phyloP scores from a whole-genome alignment of 2,797 vertebrate genomes.

The Steatocranus sp. region DNA sequence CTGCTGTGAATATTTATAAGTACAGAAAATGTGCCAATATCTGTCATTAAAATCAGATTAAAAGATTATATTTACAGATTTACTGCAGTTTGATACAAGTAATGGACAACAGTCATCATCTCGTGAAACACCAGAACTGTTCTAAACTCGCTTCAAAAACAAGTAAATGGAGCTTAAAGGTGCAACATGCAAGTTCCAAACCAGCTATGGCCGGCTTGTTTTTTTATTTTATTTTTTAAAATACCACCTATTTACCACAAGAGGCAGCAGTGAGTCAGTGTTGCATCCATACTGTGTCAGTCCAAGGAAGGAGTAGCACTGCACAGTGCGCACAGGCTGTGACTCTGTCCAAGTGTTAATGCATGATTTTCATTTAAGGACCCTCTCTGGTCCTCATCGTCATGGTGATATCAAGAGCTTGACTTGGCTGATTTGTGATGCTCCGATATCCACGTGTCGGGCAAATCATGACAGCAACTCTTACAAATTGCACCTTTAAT shows the following conservation, averaged over 20 bases:
- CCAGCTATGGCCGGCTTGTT: not conserved
- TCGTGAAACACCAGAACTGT: not conserved
- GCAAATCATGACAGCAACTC: not conserved
- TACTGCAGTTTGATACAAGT: not conserved
- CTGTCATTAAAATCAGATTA: not conserved
- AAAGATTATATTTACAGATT: not conserved
- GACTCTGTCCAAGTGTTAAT: not conserved
- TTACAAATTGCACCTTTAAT: not conserved
- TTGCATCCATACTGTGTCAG: not conserved
- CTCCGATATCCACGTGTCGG: not conserved
- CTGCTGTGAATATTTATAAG: not conserved
- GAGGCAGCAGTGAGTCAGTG: not conserved
- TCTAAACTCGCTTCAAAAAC: not conserved
- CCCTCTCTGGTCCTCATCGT: not conserved
- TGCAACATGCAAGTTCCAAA: not conserved
- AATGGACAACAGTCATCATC: not conserved
- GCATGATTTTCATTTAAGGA: not conserved
- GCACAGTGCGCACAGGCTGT: not conserved
- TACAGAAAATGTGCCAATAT: not conserved
- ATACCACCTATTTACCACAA: not conserved
- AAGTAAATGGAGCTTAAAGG: not conserved
- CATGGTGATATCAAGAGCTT: not conserved
- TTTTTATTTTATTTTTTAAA: not conserved
- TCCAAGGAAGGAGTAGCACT: not conserved
- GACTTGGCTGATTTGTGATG: not conserved